Evolutionary conservation across 2,888 invertebrate genomes (phyloP).

Genomic region (Archips crataeganus): DNA sequence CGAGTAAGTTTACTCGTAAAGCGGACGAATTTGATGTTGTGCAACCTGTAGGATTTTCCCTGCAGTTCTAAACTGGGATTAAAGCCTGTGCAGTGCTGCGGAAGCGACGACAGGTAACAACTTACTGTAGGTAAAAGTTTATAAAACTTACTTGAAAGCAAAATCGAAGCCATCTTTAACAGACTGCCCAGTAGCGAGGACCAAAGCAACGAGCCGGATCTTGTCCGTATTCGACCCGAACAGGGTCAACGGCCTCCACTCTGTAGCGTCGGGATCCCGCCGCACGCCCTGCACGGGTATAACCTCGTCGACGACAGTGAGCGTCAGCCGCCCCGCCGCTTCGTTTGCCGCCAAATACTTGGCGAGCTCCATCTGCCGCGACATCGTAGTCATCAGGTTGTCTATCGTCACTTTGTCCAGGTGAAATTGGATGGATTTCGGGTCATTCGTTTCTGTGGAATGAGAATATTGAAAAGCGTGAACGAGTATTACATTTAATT

Average conservation of each 20-base stretch:
- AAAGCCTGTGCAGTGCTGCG: too few relatives aligned
- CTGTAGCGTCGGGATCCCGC: conserved; percentile 55
- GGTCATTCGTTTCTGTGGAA: conserved; percentile 73
- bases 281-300: conserved; percentile 62
- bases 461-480: neutral
- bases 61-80: too few relatives aligned
- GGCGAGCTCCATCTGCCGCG: conserved; percentile 92
- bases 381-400: conserved; percentile 92
- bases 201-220: conserved; percentile 88
- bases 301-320: conserved; percentile 67
- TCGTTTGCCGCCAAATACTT: conserved; percentile 90
- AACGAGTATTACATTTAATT: neutral
- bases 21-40: too few relatives aligned
- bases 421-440: conserved; percentile 88
- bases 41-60: too few relatives aligned
- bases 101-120: too few relatives aligned
- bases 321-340: conserved; percentile 76
- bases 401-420: conserved; percentile 90
- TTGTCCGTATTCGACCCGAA: conserved; percentile 90
- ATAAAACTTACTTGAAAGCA: conserved; percentile 86
- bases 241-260: conserved; percentile 87
- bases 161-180: conserved; percentile 90
- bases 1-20: too few relatives aligned
- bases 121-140: too few relatives aligned
- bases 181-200: conserved; percentile 88